Base-by-base conservation (phyloP, 2,797 vertebrate genomes). In the Sebastes elongatus region DNA sequence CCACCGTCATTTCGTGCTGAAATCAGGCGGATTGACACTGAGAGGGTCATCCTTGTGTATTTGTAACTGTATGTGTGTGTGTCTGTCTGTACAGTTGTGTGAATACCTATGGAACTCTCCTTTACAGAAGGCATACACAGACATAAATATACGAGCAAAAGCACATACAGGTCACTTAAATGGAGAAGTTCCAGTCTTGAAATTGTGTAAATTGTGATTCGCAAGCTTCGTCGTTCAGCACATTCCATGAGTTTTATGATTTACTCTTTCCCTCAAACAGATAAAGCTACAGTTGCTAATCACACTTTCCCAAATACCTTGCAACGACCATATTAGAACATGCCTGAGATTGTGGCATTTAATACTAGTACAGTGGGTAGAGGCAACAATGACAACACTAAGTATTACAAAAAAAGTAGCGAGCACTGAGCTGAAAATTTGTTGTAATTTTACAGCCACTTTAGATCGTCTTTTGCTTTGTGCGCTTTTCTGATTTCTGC, bases 1-100 rank as follows among this genome's bases (percentile, higher is more conserved):
- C 90, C 73, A 85, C 83, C 1, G 73, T 81, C 74, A 69, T 74
- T 82, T 71, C n/a, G 13, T 84, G 84, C 76, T 81, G 85, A 69
- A 89, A 85, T 82, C 83, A 85, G 84, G 35, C 28, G 11, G 74
- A 80, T 62, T 71, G 85, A 89, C 88, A 85, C 79, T 52, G 82
- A 88, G 84, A 88, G 80, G 86, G 81, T 87, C 89, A 89, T 82
- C 63, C 64, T 61, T 77, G 74, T 75, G 53, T 78, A 52, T 80
- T 61, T 81, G 59, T 76, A 46, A 55, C 52, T 76, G 65, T 72
- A 2, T 42, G 13, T 70, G 38, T 74, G 67, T 80, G 27, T 78
- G 42, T 63, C 52, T 62, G 59, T 42, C 55, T 74, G 53, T 56
- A 25, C 60, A 33, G 5, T 18, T 65, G 16, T 67, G 61, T 61